These are phyloP conservation scores for Poicephalus gulielmi DNA, from an alignment of 2,113 vertebrate species.

Conservation along the genomic window DNA sequence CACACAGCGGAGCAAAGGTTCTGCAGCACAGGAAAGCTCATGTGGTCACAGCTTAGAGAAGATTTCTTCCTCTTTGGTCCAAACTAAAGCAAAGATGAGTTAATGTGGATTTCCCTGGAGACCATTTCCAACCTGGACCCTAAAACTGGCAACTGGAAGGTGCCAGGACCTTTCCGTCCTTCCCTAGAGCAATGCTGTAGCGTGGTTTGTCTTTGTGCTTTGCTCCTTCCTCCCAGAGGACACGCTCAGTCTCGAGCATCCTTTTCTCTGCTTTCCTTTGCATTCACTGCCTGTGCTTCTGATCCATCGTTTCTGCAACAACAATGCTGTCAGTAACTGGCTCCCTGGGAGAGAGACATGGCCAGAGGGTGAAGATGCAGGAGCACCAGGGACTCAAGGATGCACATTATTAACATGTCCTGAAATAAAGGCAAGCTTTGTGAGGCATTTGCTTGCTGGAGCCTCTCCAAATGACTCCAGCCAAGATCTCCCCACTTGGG, in stretches of 20 bases:
- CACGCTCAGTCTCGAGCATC: accelerated
- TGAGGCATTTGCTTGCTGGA: not conserved
- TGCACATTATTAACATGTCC: not conserved
- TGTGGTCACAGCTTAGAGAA: not conserved
- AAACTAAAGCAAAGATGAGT: not conserved
- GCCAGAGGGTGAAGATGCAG: not conserved
- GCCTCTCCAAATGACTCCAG: not conserved
- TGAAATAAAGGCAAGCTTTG: not conserved
- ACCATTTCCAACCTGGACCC: not conserved
- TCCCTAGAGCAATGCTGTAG: not conserved
- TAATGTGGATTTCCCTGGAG: not conserved
- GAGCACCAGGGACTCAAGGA: not conserved
- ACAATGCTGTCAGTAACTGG: accelerated
- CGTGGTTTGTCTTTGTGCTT: not conserved
- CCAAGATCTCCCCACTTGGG: not conserved
- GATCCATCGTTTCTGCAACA: not conserved
- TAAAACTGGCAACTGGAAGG: accelerated
- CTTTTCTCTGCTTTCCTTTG: not conserved
- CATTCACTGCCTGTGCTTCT: not conserved
- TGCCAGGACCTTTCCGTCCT: not conserved
- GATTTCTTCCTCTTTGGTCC: not conserved
- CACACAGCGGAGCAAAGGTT: not conserved
- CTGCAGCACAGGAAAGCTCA: not conserved
- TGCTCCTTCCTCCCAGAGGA: not conserved
- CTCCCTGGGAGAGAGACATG: not conserved